Percentiles rank a stretch among this genome's conserved stretches.
These are phyloP conservation scores for Mechanitis mazaeus DNA, from an alignment of 2,888 invertebrate genomes.

Conservation along the genomic window DNA sequence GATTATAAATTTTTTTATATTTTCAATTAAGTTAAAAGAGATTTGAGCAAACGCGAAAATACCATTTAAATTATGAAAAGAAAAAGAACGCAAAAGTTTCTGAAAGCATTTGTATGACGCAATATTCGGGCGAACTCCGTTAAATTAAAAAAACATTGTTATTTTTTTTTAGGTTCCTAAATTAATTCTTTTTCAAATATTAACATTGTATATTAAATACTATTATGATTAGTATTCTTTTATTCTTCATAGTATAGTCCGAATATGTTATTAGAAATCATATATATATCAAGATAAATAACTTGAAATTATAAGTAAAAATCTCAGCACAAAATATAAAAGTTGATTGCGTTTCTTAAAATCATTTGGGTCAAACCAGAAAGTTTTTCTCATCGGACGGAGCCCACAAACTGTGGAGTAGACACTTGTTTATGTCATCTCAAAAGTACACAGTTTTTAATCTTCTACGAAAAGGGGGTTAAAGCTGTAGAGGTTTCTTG, in stretches of 20 bases:
- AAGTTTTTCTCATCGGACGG: constrained; percentile 2
- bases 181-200: not conserved
- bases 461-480: not conserved
- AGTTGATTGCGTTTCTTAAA: constrained; percentile 2
- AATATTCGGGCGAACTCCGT: not conserved
- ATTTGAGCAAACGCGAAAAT: not conserved
- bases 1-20: not conserved
- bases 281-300: too few species aligned
- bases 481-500: not conserved
- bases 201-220: not conserved
- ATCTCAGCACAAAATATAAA: too few species aligned
- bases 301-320: too few species aligned
- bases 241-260: too few species aligned
- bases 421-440: constrained; percentile 7
- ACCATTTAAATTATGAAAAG: constrained; percentile 6
- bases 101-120: constrained; percentile 4
- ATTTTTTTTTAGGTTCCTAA: not conserved
- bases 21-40: not conserved
- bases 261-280: too few species aligned
- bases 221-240: too few species aligned
- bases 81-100: constrained; percentile 5
- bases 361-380: constrained; percentile 5
- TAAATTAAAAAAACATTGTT: not conserved
- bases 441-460: constrained; percentile 1
- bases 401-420: constrained; percentile 1